A percentile compares a stretch with the other conserved stretches of the same genome.
Evolutionary conservation across 2,113 vertebrate genomes (phyloP).

Genomic region (Hippocampus mohnikei): DNA sequence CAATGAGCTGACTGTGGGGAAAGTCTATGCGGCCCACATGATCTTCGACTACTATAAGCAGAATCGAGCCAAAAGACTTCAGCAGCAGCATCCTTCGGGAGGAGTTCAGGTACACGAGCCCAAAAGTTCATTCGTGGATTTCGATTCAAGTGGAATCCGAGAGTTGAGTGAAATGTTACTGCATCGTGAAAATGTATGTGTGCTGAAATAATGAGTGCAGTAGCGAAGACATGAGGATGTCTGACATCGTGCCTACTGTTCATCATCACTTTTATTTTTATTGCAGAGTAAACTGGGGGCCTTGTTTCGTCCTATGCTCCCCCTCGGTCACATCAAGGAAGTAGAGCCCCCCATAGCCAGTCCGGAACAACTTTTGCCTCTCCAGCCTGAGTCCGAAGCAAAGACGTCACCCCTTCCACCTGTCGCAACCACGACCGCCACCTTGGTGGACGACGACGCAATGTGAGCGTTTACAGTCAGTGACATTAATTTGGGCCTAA

Average conservation of each 20-base stretch:
- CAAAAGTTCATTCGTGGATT: neutral
- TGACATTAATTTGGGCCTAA: neutral
- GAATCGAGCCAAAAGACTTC: constrained; percentile 86
- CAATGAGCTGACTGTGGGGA: constrained; percentile 94
- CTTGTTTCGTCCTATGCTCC: constrained; percentile 72
- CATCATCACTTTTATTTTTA: neutral
- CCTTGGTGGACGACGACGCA: constrained; percentile 67
- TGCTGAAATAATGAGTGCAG: neutral
- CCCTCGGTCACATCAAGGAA: constrained; percentile 73
- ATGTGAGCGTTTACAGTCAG: constrained; percentile 73
- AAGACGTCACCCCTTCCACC: constrained; percentile 44
- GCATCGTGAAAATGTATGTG: neutral
- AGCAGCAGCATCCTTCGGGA: constrained; percentile 66
- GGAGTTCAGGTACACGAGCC: constrained; percentile 44
- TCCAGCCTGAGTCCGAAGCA: constrained; percentile 35
- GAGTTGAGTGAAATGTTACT: neutral
- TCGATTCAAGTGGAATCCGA: neutral
- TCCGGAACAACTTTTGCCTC: constrained; percentile 63
- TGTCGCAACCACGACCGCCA: constrained; percentile 58
- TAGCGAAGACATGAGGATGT: too few species aligned
- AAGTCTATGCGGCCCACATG: constrained; percentile 95
- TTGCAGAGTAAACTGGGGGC: constrained; percentile 68
- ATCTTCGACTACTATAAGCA: constrained; percentile 99
- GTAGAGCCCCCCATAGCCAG: constrained; percentile 69
- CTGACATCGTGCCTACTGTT: too few species aligned